phyloP scores from a whole-genome alignment of 2,797 vertebrate species.

The Meriones psammophilus region DNA sequence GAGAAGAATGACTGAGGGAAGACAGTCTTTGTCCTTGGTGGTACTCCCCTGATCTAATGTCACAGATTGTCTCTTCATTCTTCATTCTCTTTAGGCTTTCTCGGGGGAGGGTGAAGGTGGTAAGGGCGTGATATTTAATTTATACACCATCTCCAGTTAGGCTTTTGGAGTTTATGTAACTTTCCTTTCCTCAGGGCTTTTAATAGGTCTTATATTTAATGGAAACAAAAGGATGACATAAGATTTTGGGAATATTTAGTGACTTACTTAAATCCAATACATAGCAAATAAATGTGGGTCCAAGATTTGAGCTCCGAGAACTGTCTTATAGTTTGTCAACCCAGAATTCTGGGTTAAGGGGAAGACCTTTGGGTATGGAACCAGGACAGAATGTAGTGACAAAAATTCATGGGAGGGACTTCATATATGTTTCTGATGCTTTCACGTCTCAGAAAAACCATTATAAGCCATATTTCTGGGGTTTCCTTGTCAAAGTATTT shows the following conservation, averaged over 20 bases:
- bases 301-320: background rate
- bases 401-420: background rate
- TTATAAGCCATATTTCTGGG: background rate
- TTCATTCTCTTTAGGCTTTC: background rate
- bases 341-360: background rate
- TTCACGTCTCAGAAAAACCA: background rate
- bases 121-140: background rate
- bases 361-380: background rate
- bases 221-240: background rate
- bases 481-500: background rate
- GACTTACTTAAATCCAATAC: background rate
- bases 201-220: constrained; percentile 15
- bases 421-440: background rate
- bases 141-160: background rate
- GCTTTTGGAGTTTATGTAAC: background rate
- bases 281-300: background rate
- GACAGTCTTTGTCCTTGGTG: background rate
- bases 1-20: background rate
- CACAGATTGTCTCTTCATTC: background rate
- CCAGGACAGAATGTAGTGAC: background rate
- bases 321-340: background rate
- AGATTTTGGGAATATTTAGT: background rate
- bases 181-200: background rate
- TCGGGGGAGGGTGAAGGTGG: too few relatives aligned
- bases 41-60: background rate